Conservation (phyloP, 2,888 invertebrate genomes). For the Hirtodrosophila trivittata region DNA sequence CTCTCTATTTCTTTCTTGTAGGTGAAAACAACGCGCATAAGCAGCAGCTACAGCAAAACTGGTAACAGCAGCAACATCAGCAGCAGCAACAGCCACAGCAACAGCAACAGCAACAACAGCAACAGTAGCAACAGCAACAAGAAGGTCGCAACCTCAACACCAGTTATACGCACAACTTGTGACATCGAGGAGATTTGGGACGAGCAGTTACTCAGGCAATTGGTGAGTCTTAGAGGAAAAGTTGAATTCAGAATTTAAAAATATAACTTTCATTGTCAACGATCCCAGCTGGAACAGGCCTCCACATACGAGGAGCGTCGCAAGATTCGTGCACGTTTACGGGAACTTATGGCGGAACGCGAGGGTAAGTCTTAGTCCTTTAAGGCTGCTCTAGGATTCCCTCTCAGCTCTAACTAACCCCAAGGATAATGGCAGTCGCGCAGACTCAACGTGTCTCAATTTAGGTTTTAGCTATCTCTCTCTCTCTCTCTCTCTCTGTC, state of each 20-base stretch:
- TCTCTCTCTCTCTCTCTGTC: slow-evolving; percentile 13
- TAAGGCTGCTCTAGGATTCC: not conserved
- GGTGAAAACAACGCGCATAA: slow-evolving; percentile 85
- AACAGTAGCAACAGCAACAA: slow-evolving; percentile 56
- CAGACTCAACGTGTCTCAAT: slow-evolving; percentile 5
- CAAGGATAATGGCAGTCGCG: slow-evolving; percentile 24
- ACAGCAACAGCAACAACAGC: slow-evolving; percentile 68
- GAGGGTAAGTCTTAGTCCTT: slow-evolving; percentile 87
- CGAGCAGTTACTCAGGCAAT: slow-evolving; percentile 88
- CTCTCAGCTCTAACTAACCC: slow-evolving; percentile 33
- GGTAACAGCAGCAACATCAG: slow-evolving; percentile 60
- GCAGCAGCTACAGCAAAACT: slow-evolving; percentile 82
- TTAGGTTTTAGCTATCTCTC: slow-evolving; percentile 17
- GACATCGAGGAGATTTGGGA: slow-evolving; percentile 91
- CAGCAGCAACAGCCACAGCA: slow-evolving; percentile 75
- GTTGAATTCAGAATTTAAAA: not conserved
- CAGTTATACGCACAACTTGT: slow-evolving; percentile 85
- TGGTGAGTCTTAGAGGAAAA: slow-evolving; percentile 85
- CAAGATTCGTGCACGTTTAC: slow-evolving; percentile 91
- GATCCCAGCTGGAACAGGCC: slow-evolving; percentile 92
- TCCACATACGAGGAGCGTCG: slow-evolving; percentile 94
- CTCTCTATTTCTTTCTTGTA: slow-evolving; percentile 71
- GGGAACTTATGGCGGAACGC: slow-evolving; percentile 93
- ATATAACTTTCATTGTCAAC: not conserved
- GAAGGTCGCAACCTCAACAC: slow-evolving; percentile 82